A percentile compares a stretch with the other conserved stretches of the same genome.
Conservation (phyloP, 2,113 vertebrate species). For the Albula goreensis region DNA sequence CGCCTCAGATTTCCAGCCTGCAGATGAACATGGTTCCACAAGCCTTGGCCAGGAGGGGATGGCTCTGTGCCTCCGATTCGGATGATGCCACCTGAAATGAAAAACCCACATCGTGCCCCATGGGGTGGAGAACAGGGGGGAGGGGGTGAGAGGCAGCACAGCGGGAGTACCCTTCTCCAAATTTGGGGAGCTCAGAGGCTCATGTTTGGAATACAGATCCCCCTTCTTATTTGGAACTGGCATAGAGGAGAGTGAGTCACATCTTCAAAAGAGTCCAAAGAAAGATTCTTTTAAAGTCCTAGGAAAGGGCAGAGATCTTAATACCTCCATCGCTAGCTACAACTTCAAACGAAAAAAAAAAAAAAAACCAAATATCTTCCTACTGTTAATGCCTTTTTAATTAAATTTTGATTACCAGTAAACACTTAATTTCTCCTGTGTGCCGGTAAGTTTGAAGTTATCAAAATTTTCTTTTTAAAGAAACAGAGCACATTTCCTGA, state of each 20-base stretch:
- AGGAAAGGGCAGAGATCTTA: neutral
- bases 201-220: conserved; percentile 2
- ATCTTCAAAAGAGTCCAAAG: conserved; percentile 1
- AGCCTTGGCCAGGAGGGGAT: conserved; percentile 49
- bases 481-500: neutral
- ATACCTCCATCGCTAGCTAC: neutral
- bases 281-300: conserved; percentile 4
- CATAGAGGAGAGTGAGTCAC: neutral
- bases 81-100: conserved; percentile 42
- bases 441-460: neutral
- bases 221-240: neutral
- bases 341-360: neutral
- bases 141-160: neutral
- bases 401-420: conserved; percentile 51
- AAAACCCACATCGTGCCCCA: neutral
- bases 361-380: conserved; percentile 5
- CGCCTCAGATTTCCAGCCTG: conserved; percentile 56
- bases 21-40: conserved; percentile 41
- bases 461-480: conserved; percentile 2
- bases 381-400: conserved; percentile 51
- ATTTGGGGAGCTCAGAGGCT: conserved; percentile 4
- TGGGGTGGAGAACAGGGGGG: neutral
- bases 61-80: conserved; percentile 41
- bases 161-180: conserved; percentile 17
- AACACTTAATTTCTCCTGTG: conserved; percentile 25